phyloP scores from a whole-genome alignment of 2,888 invertebrate species.

The Mythimna loreyi region DNA sequence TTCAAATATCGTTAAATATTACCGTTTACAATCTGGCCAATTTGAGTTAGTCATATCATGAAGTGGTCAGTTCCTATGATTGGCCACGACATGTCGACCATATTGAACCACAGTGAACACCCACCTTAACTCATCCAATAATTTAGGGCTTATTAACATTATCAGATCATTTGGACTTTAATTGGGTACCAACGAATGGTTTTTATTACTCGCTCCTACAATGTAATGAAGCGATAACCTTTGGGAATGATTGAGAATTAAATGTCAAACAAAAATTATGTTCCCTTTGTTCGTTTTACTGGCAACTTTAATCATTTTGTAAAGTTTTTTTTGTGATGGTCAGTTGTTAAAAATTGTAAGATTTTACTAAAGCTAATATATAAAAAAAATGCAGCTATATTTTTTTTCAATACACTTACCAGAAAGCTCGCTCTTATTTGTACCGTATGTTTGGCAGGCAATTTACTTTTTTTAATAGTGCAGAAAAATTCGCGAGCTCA shows the following conservation, averaged over 20 bases:
- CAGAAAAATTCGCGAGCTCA: too few species aligned
- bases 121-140: conserved; percentile 35
- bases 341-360: neutral
- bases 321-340: neutral
- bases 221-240: conserved; percentile 36
- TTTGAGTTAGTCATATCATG: too few species aligned
- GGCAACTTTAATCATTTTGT: neutral
- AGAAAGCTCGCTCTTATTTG: too few species aligned
- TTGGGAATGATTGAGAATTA: conserved; percentile 37
- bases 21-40: too few species aligned
- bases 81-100: too few species aligned
- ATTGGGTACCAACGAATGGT: conserved; percentile 58
- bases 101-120: conserved; percentile 23
- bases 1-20: too few species aligned
- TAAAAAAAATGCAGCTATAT: too few species aligned
- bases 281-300: conserved; percentile 19
- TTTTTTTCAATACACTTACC: too few species aligned
- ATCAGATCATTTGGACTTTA: conserved; percentile 63
- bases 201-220: conserved; percentile 41
- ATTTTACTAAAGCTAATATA: neutral
- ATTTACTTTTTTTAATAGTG: too few species aligned
- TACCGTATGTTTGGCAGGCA: too few species aligned
- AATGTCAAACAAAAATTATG: conserved; percentile 37
- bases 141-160: conserved; percentile 50
- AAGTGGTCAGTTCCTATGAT: too few species aligned